Evolutionary conservation across 2,113 vertebrate species (phyloP).

Genomic region (Girardinichthys multiradiatus): DNA sequence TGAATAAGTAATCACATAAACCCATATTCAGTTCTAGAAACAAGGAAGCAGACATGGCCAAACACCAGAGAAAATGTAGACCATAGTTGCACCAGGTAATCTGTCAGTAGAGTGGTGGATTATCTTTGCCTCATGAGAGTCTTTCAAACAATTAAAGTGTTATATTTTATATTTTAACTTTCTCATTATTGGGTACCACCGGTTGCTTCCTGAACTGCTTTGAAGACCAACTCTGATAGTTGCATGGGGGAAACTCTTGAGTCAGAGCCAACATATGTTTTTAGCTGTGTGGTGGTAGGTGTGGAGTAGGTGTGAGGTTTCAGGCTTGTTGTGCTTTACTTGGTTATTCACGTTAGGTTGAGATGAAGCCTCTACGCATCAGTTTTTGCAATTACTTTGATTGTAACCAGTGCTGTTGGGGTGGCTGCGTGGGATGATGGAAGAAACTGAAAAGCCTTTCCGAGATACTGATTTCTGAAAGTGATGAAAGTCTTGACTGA

Average conservation of each 20-base stretch:
- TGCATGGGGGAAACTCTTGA: neutral
- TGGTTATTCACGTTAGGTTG: too few species aligned
- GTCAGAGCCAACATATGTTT: neutral
- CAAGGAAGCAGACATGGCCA: conserved; percentile 28
- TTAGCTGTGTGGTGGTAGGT: neutral
- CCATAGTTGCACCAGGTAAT: conserved; percentile 1
- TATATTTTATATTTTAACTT: conserved; percentile 48
- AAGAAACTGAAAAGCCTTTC: neutral
- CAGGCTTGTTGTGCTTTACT: conserved; percentile 10
- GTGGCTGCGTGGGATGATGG: neutral
- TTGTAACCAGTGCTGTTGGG: neutral
- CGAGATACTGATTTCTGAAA: neutral
- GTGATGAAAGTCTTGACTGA: neutral
- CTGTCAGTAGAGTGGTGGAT: neutral
- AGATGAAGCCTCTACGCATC: too few species aligned
- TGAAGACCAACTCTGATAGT: neutral
- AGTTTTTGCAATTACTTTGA: neutral
- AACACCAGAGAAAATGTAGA: neutral
- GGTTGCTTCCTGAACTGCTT: neutral
- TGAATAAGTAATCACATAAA: conserved; percentile 64
- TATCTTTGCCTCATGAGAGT: neutral
- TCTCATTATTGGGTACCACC: conserved; percentile 17
- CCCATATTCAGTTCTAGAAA: conserved; percentile 40
- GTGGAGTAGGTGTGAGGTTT: conserved; percentile 22
- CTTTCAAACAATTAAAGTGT: conserved; percentile 21